These are phyloP conservation scores for Diplolepis rosae DNA, from an alignment of 2,888 invertebrate species.

Conservation along the genomic window DNA sequence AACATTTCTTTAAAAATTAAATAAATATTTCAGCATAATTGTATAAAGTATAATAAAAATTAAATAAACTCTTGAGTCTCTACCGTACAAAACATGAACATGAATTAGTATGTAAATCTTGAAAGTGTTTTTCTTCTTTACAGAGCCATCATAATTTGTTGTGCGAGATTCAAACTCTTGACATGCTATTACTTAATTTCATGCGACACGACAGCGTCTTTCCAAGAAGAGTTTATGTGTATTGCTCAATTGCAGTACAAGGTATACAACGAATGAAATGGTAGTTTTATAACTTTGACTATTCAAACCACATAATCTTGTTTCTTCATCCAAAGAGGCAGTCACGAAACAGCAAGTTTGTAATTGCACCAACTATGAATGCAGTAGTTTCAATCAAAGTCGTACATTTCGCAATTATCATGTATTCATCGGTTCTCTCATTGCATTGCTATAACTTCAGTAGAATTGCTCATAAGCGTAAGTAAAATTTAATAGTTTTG, in stretches of 20 bases:
- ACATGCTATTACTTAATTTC: slow-evolving; percentile 58
- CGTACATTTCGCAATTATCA: neutral
- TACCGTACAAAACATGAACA: neutral
- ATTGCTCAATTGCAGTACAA: neutral
- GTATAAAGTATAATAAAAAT: neutral
- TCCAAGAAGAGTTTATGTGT: slow-evolving; percentile 54
- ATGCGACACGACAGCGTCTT: slow-evolving; percentile 56
- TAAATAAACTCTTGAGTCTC: neutral
- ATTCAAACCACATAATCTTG: slow-evolving; percentile 9
- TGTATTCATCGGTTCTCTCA: neutral
- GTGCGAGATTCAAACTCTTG: slow-evolving; percentile 27
- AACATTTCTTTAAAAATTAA: no score
- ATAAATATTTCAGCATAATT: no score
- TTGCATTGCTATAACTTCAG: neutral
- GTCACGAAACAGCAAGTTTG: slow-evolving; percentile 1
- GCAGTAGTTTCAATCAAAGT: slow-evolving; percentile 6
- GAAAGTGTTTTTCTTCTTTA: slow-evolving; percentile 5
- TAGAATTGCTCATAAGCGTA: neutral
- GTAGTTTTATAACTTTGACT: neutral
- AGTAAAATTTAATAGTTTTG: no score
- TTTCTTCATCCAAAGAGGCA: slow-evolving; percentile 5
- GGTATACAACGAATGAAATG: neutral
- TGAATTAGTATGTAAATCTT: slow-evolving; percentile 23
- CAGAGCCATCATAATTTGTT: slow-evolving; percentile 16
- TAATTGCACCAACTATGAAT: slow-evolving; percentile 21